A percentile compares a stretch with the other conserved stretches of the same genome.
Evolutionary conservation across 2,888 invertebrate species (phyloP).

Genomic region (Halictus quadricinctus): DNA sequence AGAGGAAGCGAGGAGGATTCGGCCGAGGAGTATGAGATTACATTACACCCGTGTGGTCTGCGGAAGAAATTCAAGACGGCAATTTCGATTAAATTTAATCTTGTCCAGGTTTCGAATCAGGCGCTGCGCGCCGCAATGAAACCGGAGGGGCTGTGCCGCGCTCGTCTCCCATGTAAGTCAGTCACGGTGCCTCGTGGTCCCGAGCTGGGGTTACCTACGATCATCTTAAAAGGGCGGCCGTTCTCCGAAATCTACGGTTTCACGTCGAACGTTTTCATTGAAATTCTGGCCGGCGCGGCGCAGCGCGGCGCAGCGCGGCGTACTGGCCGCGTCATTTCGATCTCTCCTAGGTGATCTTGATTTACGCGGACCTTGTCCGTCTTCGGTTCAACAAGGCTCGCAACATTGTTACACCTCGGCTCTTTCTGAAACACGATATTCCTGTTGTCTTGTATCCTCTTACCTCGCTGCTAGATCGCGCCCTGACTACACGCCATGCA

Average conservation of each 20-base stretch:
- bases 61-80: conserved; percentile 76
- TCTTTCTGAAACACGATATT: not conserved
- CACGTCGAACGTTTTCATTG: conserved; percentile 55
- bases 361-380: conserved; percentile 4
- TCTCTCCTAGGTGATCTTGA: conserved; percentile 16
- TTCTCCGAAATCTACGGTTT: conserved; percentile 66
- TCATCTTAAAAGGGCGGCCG: conserved; percentile 53
- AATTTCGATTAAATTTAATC: conserved; percentile 77
- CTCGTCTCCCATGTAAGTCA: conserved; percentile 66
- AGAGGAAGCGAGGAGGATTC: conserved; percentile 55
- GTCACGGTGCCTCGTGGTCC: conserved; percentile 46
- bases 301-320: not conserved
- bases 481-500: not conserved
- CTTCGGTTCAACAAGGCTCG: not conserved
- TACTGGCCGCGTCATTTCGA: conserved; percentile 25
- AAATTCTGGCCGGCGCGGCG: conserved; percentile 38
- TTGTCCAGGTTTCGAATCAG: conserved; percentile 72
- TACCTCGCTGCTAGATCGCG: not conserved
- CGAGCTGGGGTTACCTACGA: conserved; percentile 68
- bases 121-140: conserved; percentile 68
- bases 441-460: not conserved
- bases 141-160: conserved; percentile 64
- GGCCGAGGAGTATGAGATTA: conserved; percentile 72
- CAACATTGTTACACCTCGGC: not conserved
- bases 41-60: conserved; percentile 73